phyloP scores from a whole-genome alignment of 2,888 invertebrate genomes.

The Octodonta nipae region DNA sequence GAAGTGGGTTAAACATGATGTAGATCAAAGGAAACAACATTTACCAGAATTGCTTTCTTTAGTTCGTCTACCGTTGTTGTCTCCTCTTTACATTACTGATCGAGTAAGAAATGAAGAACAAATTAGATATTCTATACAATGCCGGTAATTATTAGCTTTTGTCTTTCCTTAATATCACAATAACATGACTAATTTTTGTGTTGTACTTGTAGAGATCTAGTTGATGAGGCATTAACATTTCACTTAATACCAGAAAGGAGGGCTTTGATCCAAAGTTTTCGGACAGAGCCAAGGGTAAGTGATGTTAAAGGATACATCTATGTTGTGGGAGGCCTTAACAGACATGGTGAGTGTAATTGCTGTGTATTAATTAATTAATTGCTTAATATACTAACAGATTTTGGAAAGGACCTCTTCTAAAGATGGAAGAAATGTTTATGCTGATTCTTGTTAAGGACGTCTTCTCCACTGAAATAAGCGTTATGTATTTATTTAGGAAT shows the following conservation, averaged over 20 bases:
- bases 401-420: no score
- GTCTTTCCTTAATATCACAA: no score
- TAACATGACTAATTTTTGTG: no score
- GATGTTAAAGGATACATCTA: constrained; percentile 70
- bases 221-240: constrained; percentile 80
- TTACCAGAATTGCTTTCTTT: constrained; percentile 59
- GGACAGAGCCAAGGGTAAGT: constrained; percentile 61
- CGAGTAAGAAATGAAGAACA: constrained; percentile 65
- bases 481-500: no score
- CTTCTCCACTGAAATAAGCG: no score
- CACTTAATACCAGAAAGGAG: constrained; percentile 76
- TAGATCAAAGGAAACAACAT: constrained; percentile 40
- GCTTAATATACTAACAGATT: neutral
- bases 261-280: constrained; percentile 60
- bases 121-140: constrained; percentile 62
- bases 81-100: constrained; percentile 71
- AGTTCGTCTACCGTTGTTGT: constrained; percentile 66
- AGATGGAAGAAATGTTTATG: no score
- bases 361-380: no score
- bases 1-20: constrained; percentile 60
- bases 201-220: constrained; percentile 54
- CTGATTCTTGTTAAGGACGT: no score
- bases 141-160: constrained; percentile 40
- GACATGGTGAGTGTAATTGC: constrained; percentile 50
- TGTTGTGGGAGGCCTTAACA: constrained; percentile 74